A percentile compares a stretch with the other conserved stretches of the same genome.
phyloP scores from a whole-genome alignment of 2,113 vertebrate species.

The Myodes glareolus region DNA sequence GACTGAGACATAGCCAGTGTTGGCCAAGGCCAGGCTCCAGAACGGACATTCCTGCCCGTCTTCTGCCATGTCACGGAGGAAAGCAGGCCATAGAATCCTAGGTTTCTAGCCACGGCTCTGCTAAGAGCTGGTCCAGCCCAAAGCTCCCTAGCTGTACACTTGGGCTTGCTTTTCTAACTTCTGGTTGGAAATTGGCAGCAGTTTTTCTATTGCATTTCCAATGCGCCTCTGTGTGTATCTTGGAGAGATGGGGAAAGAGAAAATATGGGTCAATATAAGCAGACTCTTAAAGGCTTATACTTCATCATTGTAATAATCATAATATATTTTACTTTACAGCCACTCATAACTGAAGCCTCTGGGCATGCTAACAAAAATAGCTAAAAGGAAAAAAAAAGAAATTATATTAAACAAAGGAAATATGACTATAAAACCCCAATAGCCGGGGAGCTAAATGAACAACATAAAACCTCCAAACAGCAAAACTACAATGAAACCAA shows the following conservation, averaged over 20 bases:
- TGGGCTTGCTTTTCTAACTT: slow-evolving; percentile 29
- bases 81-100: background rate
- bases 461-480: slow-evolving; percentile 84
- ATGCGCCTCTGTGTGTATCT: slow-evolving; percentile 65
- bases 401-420: slow-evolving; percentile 85
- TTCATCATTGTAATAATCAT: slow-evolving; percentile 85
- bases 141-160: background rate
- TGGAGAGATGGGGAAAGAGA: slow-evolving; percentile 68
- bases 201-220: slow-evolving; percentile 65
- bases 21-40: background rate
- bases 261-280: slow-evolving; percentile 84
- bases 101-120: background rate
- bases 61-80: background rate
- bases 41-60: background rate
- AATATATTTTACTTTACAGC: slow-evolving; percentile 85
- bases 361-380: slow-evolving; percentile 82
- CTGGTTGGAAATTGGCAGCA: slow-evolving; percentile 70
- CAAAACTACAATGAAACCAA: slow-evolving; percentile 82
- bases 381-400: slow-evolving; percentile 81
- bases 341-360: slow-evolving; percentile 83
- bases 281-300: slow-evolving; percentile 81
- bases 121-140: background rate
- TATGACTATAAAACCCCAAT: slow-evolving; percentile 83
- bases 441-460: slow-evolving; percentile 83
- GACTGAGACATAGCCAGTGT: background rate